Evolutionary conservation across 2,113 vertebrate species (phyloP), one percentile per base, ranked within the genome.

Genomic region (Microtus oregoni): DNA sequence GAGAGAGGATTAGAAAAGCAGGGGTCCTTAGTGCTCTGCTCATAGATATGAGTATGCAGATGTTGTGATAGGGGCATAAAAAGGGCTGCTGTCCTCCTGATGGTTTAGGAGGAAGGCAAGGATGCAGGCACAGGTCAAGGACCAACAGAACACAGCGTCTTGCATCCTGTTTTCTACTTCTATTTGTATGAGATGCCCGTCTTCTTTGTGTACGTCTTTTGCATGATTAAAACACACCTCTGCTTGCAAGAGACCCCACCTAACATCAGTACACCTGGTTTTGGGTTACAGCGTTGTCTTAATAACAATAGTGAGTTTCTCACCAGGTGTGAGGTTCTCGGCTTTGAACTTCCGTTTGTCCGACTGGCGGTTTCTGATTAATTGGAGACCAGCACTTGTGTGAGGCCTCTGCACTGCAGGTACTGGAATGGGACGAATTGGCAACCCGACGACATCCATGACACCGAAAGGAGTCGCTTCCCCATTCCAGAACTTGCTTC

Each of bases 181-280:
- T 58, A 41, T 79, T 91, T 86, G 50, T 22, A 24, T 76, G 81
- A 38, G 88, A 95, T 92, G 63, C 63, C 47, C 7, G 15, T 38
- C 44, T 72, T 90, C 82, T 97, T 96, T 97, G 95, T 90, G 68
- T 91, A 73, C 65, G 47, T 94, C 52, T 94, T 96, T 96, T 78
- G 85, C 77, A 65, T 78, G 81, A 89, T 94, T 96, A 97, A 97
- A 94, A 96, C 86, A 89, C 58, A 41, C 75, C 86, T 96, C 63
- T 93, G 81, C 52, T 52, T 32, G 95, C 92, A 78, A 7, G 70
- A 61, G 96, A 68, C n/a, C 70, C 78, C 82, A 89, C 95, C 88
- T 70, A 86, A 77, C 65, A 28, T 47, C 38, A 78, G 92, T 76
- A 85, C 15, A 73, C 92, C 55, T 79, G 82, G 94, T 92, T 96